These are phyloP conservation scores for Mythimna pallens DNA, from an alignment of 2,888 invertebrate genomes.

Conservation along the genomic window DNA sequence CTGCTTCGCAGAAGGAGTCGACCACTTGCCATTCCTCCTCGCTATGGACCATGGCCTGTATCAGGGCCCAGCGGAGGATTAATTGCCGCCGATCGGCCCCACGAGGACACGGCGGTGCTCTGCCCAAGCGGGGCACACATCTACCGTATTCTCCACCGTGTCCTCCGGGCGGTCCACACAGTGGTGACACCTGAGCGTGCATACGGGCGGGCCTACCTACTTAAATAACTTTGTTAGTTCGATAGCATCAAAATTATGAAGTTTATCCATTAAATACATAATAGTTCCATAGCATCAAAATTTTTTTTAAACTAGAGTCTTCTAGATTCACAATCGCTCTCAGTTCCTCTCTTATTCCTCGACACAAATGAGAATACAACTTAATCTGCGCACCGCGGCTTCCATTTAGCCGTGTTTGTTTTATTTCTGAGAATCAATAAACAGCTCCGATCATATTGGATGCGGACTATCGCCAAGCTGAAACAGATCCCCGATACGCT, in stretches of 20 bases:
- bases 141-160: no score
- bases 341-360: conserved; percentile 22
- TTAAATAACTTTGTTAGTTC: background rate
- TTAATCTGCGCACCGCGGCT: conserved; percentile 77
- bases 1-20: no score
- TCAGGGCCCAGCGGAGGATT: no score
- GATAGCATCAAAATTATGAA: background rate
- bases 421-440: conserved; percentile 79
- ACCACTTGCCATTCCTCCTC: no score
- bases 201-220: no score
- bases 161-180: background rate
- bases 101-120: no score
- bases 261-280: no score
- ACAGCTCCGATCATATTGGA: conserved; percentile 61
- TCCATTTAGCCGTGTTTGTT: conserved; percentile 77
- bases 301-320: background rate
- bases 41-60: no score
- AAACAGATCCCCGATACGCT: conserved; percentile 63
- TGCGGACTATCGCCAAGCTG: conserved; percentile 59
- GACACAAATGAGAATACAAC: conserved; percentile 73
- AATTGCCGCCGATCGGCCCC: no score
- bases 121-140: no score
- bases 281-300: background rate
- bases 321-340: conserved; percentile 37
- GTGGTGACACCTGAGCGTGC: background rate